Percentiles rank a stretch among this genome's conserved stretches.
These are phyloP conservation scores for Halocaridina rubra DNA, from an alignment of 2,888 invertebrate species.

Conservation along the genomic window DNA sequence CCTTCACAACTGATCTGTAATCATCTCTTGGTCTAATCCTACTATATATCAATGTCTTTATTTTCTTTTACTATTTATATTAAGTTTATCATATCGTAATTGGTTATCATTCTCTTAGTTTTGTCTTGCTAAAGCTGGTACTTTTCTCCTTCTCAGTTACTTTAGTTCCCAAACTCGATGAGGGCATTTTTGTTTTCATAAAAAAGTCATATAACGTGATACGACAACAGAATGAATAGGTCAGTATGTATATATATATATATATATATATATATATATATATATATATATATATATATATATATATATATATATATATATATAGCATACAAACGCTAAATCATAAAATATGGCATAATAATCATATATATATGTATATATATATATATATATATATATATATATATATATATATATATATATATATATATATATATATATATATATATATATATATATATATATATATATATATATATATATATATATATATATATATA, in stretches of 20 bases:
- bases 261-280: conserved; percentile 14
- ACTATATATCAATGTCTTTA: too few relatives aligned
- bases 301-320: background rate
- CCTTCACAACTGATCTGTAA: too few relatives aligned
- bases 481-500: conserved; percentile 4
- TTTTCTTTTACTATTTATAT: too few relatives aligned
- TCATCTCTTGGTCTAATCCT: too few relatives aligned
- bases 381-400: background rate
- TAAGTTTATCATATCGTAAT: too few relatives aligned
- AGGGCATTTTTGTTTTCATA: too few relatives aligned
- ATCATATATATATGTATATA: background rate
- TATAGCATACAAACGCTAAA: background rate
- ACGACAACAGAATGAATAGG: too few relatives aligned
- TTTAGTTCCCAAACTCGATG: too few relatives aligned
- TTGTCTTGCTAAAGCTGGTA: too few relatives aligned
- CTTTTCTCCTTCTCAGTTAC: too few relatives aligned
- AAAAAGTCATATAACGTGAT: too few relatives aligned
- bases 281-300: background rate
- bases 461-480: background rate
- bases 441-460: conserved; percentile 14
- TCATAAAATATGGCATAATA: background rate
- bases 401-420: background rate
- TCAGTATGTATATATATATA: background rate
- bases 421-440: background rate
- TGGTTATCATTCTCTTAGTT: too few relatives aligned